Percentiles rank a stretch among this genome's conserved stretches.
Evolutionary conservation across 2,113 vertebrate genomes (phyloP).

Genomic region (Hypanus sabinus): DNA sequence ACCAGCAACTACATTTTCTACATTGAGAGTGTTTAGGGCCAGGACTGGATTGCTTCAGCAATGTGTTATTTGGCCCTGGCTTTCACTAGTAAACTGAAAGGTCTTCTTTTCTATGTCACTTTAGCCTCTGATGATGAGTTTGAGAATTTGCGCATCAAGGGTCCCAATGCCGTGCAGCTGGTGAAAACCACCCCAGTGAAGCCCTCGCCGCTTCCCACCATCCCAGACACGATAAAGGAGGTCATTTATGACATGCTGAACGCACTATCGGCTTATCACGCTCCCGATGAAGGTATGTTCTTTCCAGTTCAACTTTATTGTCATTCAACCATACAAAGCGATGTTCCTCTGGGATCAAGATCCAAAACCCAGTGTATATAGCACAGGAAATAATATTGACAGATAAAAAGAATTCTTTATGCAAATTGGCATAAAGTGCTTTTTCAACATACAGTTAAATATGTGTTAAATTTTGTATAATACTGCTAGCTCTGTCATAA

Average conservation of each 20-base stretch:
- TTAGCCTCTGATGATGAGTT: constrained; percentile 87
- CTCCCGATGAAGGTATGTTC: constrained; percentile 79
- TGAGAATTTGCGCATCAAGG: constrained; percentile 88
- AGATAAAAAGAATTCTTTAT: too few relatives aligned
- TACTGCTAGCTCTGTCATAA: too few relatives aligned
- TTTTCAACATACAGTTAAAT: too few relatives aligned
- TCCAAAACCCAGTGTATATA: too few relatives aligned
- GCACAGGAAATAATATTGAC: too few relatives aligned
- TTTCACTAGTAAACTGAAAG: not conserved
- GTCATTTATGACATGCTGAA: constrained; percentile 92
- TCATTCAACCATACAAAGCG: too few relatives aligned
- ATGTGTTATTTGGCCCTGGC: not conserved
- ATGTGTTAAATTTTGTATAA: too few relatives aligned
- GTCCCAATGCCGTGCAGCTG: constrained; percentile 77
- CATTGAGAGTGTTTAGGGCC: too few relatives aligned
- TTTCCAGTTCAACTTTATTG: too few relatives aligned
- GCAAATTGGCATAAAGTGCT: too few relatives aligned
- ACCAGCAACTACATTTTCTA: too few relatives aligned
- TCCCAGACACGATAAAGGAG: constrained; percentile 83
- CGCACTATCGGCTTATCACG: constrained; percentile 83
- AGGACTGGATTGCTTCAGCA: not conserved
- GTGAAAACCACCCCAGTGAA: constrained; percentile 89
- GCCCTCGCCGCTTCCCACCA: constrained; percentile 74
- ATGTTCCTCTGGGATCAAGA: too few relatives aligned
- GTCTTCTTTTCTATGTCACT: not conserved